Conservation (phyloP, 2,113 vertebrate species). For the Elaphurus davidianus region DNA sequence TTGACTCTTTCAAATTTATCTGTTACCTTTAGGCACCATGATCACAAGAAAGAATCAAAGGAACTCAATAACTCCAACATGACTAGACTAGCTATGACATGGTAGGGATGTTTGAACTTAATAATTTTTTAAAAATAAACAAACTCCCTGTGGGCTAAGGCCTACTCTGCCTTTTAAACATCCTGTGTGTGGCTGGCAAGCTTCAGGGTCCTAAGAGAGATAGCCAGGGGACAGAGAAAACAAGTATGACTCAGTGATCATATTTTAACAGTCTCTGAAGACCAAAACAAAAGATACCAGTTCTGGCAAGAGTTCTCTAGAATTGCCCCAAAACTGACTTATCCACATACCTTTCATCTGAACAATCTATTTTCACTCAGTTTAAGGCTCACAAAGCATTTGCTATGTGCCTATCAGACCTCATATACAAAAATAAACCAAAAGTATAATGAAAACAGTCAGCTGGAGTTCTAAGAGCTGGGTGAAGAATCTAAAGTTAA, state of each 20-base stretch:
- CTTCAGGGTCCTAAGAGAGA: conserved; percentile 49
- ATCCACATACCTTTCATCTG: conserved; percentile 53
- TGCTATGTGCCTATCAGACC: conserved; percentile 18
- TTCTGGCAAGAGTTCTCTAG: conserved; percentile 41
- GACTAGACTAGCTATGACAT: conserved; percentile 42
- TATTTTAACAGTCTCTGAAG: conserved; percentile 50
- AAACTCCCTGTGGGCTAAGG: conserved; percentile 25
- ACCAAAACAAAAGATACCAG: conserved; percentile 59
- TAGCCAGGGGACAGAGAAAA: conserved; percentile 53
- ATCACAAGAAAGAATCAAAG: conserved; percentile 45
- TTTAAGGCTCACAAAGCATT: conserved; percentile 49
- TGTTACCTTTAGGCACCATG: conserved; percentile 5
- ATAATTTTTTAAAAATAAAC: conserved; percentile 63
- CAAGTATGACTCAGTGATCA: conserved; percentile 51
- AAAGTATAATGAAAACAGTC: conserved; percentile 34
- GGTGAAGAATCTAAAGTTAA: conserved; percentile 34
- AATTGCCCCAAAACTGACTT: conserved; percentile 38
- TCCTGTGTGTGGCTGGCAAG: conserved; percentile 35
- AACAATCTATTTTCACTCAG: conserved; percentile 62
- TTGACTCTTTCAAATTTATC: conserved; percentile 35
- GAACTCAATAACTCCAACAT: conserved; percentile 31
- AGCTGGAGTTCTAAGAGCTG: neutral
- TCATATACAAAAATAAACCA: conserved; percentile 45
- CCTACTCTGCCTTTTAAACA: conserved; percentile 43
- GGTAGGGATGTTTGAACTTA: conserved; percentile 32